Evolutionary conservation across 2,888 invertebrate genomes (phyloP).

Genomic region (Andrena trimmerana): DNA sequence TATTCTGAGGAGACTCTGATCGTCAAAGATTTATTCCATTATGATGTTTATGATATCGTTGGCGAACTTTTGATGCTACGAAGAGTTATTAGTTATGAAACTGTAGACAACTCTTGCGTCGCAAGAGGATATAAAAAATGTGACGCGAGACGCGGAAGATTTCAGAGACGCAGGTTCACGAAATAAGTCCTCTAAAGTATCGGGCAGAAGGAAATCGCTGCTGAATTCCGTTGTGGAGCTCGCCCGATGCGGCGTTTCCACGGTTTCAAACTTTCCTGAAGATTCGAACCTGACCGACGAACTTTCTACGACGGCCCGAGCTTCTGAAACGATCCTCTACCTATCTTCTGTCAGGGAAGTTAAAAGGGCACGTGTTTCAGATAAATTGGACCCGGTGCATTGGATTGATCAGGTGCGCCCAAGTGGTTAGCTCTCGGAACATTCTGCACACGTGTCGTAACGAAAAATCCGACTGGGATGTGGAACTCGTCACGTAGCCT

Average conservation of each 20-base stretch:
- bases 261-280: conserved; percentile 34
- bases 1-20: no score
- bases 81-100: no score
- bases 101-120: no score
- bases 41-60: no score
- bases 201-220: conserved; percentile 33
- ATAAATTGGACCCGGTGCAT: conserved; percentile 24
- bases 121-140: neutral
- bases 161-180: conserved; percentile 13
- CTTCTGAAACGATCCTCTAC: conserved; percentile 23
- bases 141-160: neutral
- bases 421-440: conserved; percentile 12
- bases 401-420: conserved; percentile 31
- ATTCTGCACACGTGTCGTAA: conserved; percentile 5
- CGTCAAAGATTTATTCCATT: no score
- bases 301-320: conserved; percentile 29
- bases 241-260: conserved; percentile 19
- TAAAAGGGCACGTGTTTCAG: conserved; percentile 47
- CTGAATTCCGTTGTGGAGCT: conserved; percentile 15
- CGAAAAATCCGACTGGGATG: neutral
- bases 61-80: no score
- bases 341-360: conserved; percentile 25
- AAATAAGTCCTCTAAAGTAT: conserved; percentile 35
- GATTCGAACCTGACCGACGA: conserved; percentile 21
- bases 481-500: neutral